Evolutionary conservation across 2,888 invertebrate species (phyloP).

Genomic region (Noctua fimbriata): DNA sequence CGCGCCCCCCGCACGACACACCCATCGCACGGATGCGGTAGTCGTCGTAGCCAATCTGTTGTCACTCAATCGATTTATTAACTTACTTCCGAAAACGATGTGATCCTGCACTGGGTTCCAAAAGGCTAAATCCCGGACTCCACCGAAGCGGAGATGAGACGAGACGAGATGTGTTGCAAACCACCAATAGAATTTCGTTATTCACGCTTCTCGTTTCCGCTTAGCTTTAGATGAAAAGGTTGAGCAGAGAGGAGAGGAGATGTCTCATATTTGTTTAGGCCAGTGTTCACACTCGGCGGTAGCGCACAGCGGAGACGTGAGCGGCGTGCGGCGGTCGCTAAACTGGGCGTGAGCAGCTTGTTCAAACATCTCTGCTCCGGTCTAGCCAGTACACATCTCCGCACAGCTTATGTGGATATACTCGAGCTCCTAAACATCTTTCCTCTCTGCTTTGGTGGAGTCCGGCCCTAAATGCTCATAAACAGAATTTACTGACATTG

Average conservation of each 20-base stretch:
- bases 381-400: background rate
- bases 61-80: background rate
- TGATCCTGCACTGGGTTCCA: background rate
- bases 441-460: background rate
- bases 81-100: background rate
- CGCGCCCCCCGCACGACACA: conserved; percentile 81
- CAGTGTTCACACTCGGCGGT: background rate
- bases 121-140: background rate
- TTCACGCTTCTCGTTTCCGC: background rate
- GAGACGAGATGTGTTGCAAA: background rate
- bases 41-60: conserved; percentile 86
- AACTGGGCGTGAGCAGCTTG: background rate
- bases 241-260: background rate
- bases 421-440: background rate
- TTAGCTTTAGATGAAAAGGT: background rate
- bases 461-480: background rate
- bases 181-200: background rate
- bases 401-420: background rate
- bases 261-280: background rate
- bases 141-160: background rate
- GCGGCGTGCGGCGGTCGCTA: background rate
- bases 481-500: background rate
- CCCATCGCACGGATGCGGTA: conserved; percentile 87
- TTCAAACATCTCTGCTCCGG: background rate
- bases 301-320: background rate